Evolutionary conservation across 2,113 vertebrate genomes (phyloP).

Genomic region (Psittacara wagleri): DNA sequence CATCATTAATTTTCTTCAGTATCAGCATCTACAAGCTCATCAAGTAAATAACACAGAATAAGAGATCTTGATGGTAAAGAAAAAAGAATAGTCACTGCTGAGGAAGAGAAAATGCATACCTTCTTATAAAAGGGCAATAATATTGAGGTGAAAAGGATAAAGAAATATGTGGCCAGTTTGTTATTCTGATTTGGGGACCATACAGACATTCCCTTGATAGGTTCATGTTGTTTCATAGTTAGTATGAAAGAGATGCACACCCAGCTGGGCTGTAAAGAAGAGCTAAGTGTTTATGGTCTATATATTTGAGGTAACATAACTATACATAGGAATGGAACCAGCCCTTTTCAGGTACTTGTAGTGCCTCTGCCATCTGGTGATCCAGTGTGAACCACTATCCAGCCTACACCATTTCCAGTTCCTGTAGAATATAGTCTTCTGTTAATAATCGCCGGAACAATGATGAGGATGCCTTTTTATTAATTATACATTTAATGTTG

Average conservation of each 20-base stretch:
- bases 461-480: not conserved
- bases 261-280: not conserved
- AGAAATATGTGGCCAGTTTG: not conserved
- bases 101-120: not conserved
- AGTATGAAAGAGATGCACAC: not conserved
- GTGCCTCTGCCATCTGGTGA: not conserved
- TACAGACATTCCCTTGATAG: not conserved
- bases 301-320: not conserved
- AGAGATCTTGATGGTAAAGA: not conserved
- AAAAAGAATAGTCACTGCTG: rapidly evolving
- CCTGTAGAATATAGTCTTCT: not conserved
- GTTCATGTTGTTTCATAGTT: not conserved
- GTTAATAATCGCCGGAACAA: not conserved
- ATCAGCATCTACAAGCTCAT: not conserved
- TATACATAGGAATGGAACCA: not conserved
- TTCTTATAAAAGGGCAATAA: not conserved
- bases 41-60: not conserved
- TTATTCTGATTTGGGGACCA: not conserved
- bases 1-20: not conserved
- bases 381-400: not conserved
- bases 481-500: not conserved
- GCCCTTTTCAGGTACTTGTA: not conserved
- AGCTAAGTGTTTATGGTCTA: not conserved
- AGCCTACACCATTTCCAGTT: not conserved
- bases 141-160: not conserved